These are phyloP conservation scores for Sula dactylatra DNA, from an alignment of 2,113 vertebrate genomes.

Conservation along the genomic window DNA sequence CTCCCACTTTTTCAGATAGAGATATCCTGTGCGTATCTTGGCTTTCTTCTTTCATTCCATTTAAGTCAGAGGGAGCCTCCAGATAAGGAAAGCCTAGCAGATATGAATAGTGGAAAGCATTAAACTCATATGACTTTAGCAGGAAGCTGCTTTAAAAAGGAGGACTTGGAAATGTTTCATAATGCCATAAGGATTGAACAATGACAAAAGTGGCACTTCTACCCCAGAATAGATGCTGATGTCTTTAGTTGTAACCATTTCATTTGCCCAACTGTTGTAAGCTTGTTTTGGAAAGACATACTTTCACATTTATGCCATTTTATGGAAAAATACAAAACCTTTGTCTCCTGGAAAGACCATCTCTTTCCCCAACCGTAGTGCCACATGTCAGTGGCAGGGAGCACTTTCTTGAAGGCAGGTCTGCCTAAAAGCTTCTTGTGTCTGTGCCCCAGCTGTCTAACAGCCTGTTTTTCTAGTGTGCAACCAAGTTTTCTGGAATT, in stretches of 20 bases:
- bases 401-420: background rate
- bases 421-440: background rate
- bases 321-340: background rate
- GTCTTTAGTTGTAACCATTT: background rate
- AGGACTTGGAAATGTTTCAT: background rate
- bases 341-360: background rate
- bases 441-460: background rate
- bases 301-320: background rate
- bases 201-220: background rate
- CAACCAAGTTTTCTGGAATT: background rate
- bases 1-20: slow-evolving; percentile 21
- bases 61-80: background rate
- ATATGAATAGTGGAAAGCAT: background rate
- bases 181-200: background rate
- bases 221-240: background rate
- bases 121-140: background rate
- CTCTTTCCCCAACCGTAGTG: background rate
- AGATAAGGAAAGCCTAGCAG: background rate
- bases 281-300: background rate
- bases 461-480: background rate
- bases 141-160: background rate
- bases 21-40: slow-evolving; percentile 21
- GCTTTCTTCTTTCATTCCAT: slow-evolving; percentile 19
- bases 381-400: background rate
- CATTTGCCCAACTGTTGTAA: background rate